Conservation (phyloP, 2,888 invertebrate genomes). For the Epinotia nisella region DNA sequence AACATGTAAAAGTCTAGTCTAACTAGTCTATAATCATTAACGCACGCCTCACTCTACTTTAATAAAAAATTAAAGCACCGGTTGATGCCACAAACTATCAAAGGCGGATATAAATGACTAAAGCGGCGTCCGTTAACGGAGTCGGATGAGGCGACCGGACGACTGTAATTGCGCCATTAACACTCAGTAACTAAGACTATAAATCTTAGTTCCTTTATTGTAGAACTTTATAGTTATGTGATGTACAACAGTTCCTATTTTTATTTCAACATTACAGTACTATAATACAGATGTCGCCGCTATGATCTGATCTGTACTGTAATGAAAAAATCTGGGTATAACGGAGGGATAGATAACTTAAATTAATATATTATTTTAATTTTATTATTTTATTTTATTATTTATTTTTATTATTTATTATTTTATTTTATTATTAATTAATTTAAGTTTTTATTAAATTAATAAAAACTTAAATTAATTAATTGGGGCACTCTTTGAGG, state of each 20-base stretch:
- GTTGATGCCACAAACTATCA: no score
- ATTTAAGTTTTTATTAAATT: no score
- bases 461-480: not conserved
- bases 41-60: no score
- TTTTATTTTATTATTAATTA: no score
- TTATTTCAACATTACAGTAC: not conserved
- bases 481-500: no score
- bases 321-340: not conserved
- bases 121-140: not conserved
- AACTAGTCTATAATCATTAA: no score
- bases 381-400: no score
- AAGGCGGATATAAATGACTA: not conserved
- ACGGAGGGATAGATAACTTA: not conserved
- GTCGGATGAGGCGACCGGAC: not conserved
- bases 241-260: slow-evolving; percentile 17
- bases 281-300: not conserved
- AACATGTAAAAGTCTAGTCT: no score
- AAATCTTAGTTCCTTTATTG: not conserved
- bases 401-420: no score
- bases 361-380: no score
- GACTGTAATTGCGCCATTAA: not conserved
- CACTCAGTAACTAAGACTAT: not conserved
- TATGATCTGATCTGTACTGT: not conserved
- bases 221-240: slow-evolving; percentile 1
- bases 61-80: no score